These are phyloP conservation scores for Tetrapedia diversipes DNA, from an alignment of 2,888 invertebrate genomes.

Conservation along the genomic window DNA sequence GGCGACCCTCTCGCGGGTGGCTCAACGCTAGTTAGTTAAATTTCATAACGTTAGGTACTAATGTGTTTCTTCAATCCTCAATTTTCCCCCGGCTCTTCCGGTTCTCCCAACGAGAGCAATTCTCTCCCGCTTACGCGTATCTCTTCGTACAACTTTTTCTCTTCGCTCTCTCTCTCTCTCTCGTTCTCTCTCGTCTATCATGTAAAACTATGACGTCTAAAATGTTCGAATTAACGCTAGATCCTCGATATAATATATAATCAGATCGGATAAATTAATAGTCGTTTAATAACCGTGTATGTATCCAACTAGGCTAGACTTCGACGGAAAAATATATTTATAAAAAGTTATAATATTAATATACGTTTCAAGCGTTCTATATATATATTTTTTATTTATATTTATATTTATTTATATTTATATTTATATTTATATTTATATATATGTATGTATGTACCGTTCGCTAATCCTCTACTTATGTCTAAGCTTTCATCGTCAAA, in stretches of 20 bases:
- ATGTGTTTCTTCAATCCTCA: slow-evolving; percentile 62
- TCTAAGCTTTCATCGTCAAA: slow-evolving; percentile 74
- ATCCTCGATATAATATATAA: slow-evolving; percentile 72
- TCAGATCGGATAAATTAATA: slow-evolving; percentile 80
- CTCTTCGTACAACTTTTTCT: slow-evolving; percentile 71
- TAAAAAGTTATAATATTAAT: slow-evolving; percentile 82
- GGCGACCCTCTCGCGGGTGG: slow-evolving; percentile 32
- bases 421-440: slow-evolving; percentile 56
- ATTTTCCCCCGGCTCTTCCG: neutral
- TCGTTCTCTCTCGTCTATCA: slow-evolving; percentile 69
- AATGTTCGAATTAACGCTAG: slow-evolving; percentile 77
- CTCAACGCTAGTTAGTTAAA: slow-evolving; percentile 73
- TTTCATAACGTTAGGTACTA: slow-evolving; percentile 75
- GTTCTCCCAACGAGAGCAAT: too few species aligned
- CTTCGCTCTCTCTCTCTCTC: too few species aligned
- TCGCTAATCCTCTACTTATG: slow-evolving; percentile 76
- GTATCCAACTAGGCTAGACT: slow-evolving; percentile 82
- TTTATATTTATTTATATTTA: slow-evolving; percentile 71
- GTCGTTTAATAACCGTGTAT: slow-evolving; percentile 78
- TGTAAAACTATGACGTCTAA: slow-evolving; percentile 81
- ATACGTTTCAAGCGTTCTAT: slow-evolving; percentile 82
- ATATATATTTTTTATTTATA: slow-evolving; percentile 69
- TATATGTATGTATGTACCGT: slow-evolving; percentile 74
- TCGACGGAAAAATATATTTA: slow-evolving; percentile 83
- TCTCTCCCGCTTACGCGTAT: neutral